Evolutionary conservation across 2,113 vertebrate species (phyloP).

Genomic region (Sinocyclocheilus rhinocerous): DNA sequence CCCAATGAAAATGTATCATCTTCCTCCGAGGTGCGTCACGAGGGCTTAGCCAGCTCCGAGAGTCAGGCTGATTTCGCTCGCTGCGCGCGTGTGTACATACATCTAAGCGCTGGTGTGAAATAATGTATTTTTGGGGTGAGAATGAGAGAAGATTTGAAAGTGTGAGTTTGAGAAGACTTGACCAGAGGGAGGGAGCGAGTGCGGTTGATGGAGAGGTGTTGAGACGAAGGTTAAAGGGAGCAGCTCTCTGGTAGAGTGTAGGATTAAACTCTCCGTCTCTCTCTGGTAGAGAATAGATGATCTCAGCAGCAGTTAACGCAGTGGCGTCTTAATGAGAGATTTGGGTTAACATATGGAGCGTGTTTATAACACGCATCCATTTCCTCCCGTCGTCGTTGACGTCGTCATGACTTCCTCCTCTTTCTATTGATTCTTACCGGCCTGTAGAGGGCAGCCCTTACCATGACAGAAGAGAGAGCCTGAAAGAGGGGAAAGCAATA

Average conservation of each 20-base stretch:
- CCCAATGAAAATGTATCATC: slow-evolving; percentile 39
- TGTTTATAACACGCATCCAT: slow-evolving; percentile 46
- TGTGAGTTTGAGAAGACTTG: background rate
- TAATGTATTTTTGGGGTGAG: slow-evolving; percentile 5
- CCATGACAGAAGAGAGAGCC: background rate
- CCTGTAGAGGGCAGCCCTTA: slow-evolving; percentile 34
- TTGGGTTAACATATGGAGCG: slow-evolving; percentile 54
- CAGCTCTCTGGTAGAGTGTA: slow-evolving; percentile 11
- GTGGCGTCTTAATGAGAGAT: slow-evolving; percentile 57
- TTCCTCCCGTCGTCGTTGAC: slow-evolving; percentile 38
- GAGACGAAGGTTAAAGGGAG: slow-evolving; percentile 41
- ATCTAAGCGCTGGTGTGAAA: background rate
- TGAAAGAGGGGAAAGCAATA: slow-evolving; percentile 6
- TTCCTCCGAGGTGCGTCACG: slow-evolving; percentile 42
- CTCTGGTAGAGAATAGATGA: slow-evolving; percentile 10
- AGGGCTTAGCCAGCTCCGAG: background rate
- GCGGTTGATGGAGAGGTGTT: slow-evolving; percentile 29
- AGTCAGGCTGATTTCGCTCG: background rate
- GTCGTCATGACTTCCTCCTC: slow-evolving; percentile 37
- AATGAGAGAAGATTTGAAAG: slow-evolving; percentile 13
- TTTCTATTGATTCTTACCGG: background rate
- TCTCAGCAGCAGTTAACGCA: slow-evolving; percentile 43
- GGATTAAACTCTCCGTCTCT: slow-evolving; percentile 7
- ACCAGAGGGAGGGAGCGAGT: background rate
- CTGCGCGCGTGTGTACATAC: background rate